Conservation (phyloP, 2,888 invertebrate species). For the Drosophila longiperda region DNA sequence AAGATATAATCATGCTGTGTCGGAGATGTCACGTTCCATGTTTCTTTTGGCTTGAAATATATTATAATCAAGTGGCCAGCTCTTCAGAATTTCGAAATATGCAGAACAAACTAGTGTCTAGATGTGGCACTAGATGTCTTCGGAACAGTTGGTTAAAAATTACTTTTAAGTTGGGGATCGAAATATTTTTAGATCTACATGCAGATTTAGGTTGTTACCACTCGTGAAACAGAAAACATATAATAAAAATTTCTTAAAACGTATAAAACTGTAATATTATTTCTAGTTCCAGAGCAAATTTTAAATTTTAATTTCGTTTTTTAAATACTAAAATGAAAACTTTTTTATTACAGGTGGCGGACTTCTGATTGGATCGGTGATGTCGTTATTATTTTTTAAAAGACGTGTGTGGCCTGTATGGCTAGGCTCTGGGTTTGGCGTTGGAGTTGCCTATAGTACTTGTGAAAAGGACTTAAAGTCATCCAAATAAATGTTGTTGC, state of each 20-base stretch:
- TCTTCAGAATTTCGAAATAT: neutral
- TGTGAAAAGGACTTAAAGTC: slow-evolving; percentile 80
- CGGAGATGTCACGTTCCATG: neutral
- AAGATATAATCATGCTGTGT: neutral
- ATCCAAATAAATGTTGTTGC: slow-evolving; percentile 51
- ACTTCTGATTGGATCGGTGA: slow-evolving; percentile 90
- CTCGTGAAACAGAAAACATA: neutral
- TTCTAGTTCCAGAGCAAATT: neutral
- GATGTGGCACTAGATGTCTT: neutral
- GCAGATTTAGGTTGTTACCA: too few relatives aligned
- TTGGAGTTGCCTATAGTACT: slow-evolving; percentile 90
- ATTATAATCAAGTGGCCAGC: neutral
- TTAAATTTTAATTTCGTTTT: neutral
- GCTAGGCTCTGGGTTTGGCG: slow-evolving; percentile 94
- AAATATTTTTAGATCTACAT: neutral
- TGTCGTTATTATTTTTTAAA: slow-evolving; percentile 93
- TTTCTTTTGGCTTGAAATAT: neutral
- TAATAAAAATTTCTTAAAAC: neutral
- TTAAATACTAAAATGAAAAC: neutral
- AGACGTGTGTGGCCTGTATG: slow-evolving; percentile 94
- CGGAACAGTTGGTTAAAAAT: neutral
- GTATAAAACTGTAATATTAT: neutral
- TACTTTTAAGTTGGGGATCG: neutral
- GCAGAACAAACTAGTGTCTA: neutral
- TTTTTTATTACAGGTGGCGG: slow-evolving; percentile 90